phyloP scores from a whole-genome alignment of 2,797 vertebrate species.

The Poeciliopsis infans region DNA sequence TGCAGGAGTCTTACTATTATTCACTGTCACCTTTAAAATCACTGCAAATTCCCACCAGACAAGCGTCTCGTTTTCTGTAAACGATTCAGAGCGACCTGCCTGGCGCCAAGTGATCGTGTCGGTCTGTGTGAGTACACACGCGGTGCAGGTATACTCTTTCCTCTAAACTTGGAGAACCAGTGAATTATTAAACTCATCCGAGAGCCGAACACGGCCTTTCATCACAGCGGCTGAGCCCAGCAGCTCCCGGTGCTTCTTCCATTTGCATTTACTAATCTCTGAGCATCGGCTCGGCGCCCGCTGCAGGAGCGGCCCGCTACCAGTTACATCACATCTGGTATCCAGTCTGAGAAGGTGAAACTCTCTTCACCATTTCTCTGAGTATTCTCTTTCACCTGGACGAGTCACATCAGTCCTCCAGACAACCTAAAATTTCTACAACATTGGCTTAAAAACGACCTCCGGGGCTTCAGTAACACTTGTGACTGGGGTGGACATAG shows the following conservation, averaged over 20 bases:
- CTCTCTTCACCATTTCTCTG: background rate
- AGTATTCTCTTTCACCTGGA: background rate
- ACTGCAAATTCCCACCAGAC: background rate
- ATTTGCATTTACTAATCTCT: slow-evolving; percentile 47
- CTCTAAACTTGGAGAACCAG: slow-evolving; percentile 30
- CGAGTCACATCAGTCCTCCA: background rate
- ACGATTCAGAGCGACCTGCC: slow-evolving; percentile 34
- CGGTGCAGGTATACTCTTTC: slow-evolving; percentile 25
- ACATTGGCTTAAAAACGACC: background rate
- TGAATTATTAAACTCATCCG: slow-evolving; percentile 64
- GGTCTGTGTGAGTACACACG: slow-evolving; percentile 20
- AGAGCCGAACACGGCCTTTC: slow-evolving; percentile 50
- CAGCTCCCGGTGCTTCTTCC: slow-evolving; percentile 23
- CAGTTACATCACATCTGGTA: background rate
- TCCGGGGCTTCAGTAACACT: background rate
- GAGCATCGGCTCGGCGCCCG: slow-evolving; percentile 18
- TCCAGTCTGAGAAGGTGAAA: background rate
- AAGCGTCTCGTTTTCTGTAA: slow-evolving; percentile 10
- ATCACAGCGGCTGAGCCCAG: slow-evolving; percentile 45
- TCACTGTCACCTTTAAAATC: background rate
- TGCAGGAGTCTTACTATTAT: background rate
- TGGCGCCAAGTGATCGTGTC: slow-evolving; percentile 3
- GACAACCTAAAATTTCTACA: background rate
- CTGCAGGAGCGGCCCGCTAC: background rate
- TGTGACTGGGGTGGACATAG: background rate